Evolutionary conservation across 23 tunicate species (phyloP), one percentile per base, ranked within the genome.

Genomic region (Pegea sp.): DNA sequence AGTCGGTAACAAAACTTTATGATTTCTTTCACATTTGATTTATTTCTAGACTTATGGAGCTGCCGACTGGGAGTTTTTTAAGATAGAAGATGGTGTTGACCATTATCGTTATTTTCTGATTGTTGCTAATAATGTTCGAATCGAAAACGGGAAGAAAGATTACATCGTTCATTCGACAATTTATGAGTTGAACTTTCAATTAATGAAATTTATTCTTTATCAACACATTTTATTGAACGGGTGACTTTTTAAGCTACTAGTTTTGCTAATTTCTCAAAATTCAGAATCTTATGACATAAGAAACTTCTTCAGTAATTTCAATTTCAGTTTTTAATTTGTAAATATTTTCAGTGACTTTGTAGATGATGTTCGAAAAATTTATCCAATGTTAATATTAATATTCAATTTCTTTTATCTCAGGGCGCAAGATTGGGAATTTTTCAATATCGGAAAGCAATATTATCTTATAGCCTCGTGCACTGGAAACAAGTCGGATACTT

Each of bases 31-130:
- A n/a, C n/a, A n/a, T n/a, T n/a, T n/a, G n/a, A n/a, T n/a, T n/a
- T n/a, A n/a, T n/a, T 63, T 72, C 28, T 68, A 84, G 95, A 84
- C 95, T 26, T 33, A 42, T 19, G 89, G 98, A 0, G 89, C 75
- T 7, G 42, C 75, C 8, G 98, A 91, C 42, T 78, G 91, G 91
- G 93, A 91, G 57, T 72, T 48, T 54, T 91, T 91, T 48, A 49
- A 61, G 42, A 68, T 91, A 24, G 42, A 59, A 22, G 90, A 69
- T 31, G 52, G 43, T 3, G 46, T 16, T 8, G 46, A 38, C 16
- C 11, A 11, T 38, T 38, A 16, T 11, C 64, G 74, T 8, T 72
- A 61, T 53, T 91, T 62, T 52, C 58, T 91, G 30, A 77, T 63
- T 27, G 91, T 75, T 8, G 87, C 93, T 18, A 79, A 79, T 59